These are phyloP conservation scores for Sericinus montela DNA, from an alignment of 2,888 invertebrate genomes.

Conservation along the genomic window DNA sequence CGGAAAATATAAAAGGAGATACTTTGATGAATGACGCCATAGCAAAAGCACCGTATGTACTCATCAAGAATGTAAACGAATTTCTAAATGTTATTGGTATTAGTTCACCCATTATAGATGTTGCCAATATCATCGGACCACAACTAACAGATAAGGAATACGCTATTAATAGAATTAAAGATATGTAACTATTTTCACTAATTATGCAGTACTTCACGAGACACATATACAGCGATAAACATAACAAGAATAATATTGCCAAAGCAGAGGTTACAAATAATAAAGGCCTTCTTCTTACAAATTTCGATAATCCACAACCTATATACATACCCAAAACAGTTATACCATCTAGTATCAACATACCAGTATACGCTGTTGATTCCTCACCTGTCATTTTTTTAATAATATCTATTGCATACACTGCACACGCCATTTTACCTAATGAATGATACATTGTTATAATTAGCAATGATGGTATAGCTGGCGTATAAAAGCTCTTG, in stretches of 20 bases:
- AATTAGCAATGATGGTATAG: conserved; percentile 32
- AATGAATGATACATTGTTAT: conserved; percentile 28
- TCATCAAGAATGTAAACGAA: conserved; percentile 9
- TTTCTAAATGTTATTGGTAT: conserved; percentile 20
- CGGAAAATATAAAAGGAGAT: conserved; percentile 29
- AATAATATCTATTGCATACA: conserved; percentile 29
- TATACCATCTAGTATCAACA: conserved; percentile 37
- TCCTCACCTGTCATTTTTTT: conserved; percentile 30
- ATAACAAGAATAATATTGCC: conserved; percentile 22
- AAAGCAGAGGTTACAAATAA: conserved; percentile 27
- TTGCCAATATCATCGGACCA: conserved; percentile 52
- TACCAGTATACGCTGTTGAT: conserved; percentile 30
- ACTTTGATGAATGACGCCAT: conserved; percentile 18
- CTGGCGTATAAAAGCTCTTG: conserved; percentile 36
- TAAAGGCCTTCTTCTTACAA: conserved; percentile 36
- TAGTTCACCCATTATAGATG: conserved; percentile 40
- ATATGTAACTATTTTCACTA: conserved; percentile 26
- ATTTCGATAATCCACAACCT: conserved; percentile 46
- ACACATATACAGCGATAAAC: too few species aligned
- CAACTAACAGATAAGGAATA: conserved; percentile 50
- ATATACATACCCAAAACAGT: conserved; percentile 46
- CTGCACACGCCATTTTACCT: conserved; percentile 31
- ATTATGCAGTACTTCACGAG: conserved; percentile 21
- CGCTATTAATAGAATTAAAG: conserved; percentile 36
- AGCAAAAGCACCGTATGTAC: background rate